A percentile compares a stretch with the other conserved stretches of the same genome.
phyloP scores from a whole-genome alignment of 2,888 invertebrate genomes.

The Athalia rosae region DNA sequence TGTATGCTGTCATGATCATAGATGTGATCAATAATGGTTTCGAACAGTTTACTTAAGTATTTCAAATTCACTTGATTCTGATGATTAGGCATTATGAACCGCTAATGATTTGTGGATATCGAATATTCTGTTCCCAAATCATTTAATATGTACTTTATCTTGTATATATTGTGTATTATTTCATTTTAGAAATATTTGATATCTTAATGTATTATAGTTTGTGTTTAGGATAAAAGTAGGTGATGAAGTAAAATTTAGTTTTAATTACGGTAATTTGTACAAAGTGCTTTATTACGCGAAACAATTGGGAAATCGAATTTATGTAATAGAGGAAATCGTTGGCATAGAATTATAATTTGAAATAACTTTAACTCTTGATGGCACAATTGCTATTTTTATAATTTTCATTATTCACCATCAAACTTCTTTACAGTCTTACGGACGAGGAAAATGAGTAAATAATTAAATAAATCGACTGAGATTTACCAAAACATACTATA shows the following conservation, averaged over 20 bases:
- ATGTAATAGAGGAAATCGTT: not conserved
- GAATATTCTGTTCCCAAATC: conserved; percentile 29
- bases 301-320: conserved; percentile 7
- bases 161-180: conserved; percentile 50
- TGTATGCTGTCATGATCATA: conserved; percentile 16
- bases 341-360: not conserved
- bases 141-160: conserved; percentile 45
- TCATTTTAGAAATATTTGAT: conserved; percentile 48
- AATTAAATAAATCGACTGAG: too few relatives aligned
- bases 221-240: conserved; percentile 19
- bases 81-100: conserved; percentile 20
- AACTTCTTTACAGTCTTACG: too few relatives aligned
- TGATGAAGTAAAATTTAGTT: conserved; percentile 21
- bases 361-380: conserved; percentile 10
- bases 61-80: conserved; percentile 21
- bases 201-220: conserved; percentile 47
- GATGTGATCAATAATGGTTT: conserved; percentile 13
- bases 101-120: not conserved
- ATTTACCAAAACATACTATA: too few relatives aligned
- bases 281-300: conserved; percentile 10
- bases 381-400: conserved; percentile 1
- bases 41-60: conserved; percentile 11
- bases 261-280: conserved; percentile 19
- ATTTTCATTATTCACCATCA: too few relatives aligned
- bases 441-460: too few relatives aligned